Base-by-base conservation (phyloP, 2,797 vertebrate species). In the Mastacembelus armatus region DNA sequence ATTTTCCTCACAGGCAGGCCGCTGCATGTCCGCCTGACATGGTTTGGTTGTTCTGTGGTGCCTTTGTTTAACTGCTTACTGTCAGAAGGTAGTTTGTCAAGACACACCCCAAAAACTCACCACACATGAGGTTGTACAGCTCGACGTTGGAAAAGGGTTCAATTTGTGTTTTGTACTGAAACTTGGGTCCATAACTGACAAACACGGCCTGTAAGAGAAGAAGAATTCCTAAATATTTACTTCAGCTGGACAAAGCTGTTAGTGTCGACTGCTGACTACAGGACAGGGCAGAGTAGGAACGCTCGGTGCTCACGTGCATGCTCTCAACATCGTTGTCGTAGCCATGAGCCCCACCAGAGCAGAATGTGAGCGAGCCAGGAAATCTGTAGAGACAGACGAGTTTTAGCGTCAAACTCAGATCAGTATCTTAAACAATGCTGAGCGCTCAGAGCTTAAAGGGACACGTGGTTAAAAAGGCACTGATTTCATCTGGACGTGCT, bases 121-220 rank as follows among this genome's bases (percentile, higher is more conserved):
- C 94, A 66, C 94, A 95, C 92, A 95, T 94, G 2, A 95, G 89
- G 48, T 94, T 94, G 80, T 95, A 95, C 0, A 95, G 85, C 80
- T 95, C 94, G 10, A 91, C 66, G 74, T 93, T 94, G 62, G 90
- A 86, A 66, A 95, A 94, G 0, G 94, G 93, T 6, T 94, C 89
- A 0, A 93, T 84, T 38, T 85, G 66, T 0, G 76, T 88, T 54
- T 74, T 29, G 7, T 29, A 9, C 0, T 38, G 66, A 70, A 94
- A 94, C 65, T 91, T 92, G 4, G 94, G 93, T 2, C 94, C 94
- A 2, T 92, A 92, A 49, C 90, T 85, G 18, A 94, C 19, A 57
- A 94, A 94, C 86, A 93, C 89, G 39, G 94, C 91, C 94, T 94
- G 71, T 16, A 71, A 57, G 16, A 42, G 11, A 16, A 51, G 1